A percentile compares a stretch with the other conserved stretches of the same genome.
phyloP scores from a whole-genome alignment of 2,797 vertebrate genomes.

The Helarctos malayanus region DNA sequence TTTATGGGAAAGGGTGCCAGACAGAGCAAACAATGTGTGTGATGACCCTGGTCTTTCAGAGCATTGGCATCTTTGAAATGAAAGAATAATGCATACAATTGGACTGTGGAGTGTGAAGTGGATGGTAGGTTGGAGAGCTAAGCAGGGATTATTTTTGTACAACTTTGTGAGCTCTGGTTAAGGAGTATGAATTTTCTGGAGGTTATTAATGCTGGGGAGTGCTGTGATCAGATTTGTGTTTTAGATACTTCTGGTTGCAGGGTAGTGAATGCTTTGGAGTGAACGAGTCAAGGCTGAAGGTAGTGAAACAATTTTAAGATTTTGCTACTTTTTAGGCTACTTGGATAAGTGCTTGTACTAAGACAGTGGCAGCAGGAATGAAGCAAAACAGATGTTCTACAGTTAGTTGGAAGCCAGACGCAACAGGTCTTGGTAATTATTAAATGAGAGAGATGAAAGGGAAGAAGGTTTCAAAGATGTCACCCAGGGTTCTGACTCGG shows the following conservation, averaged over 20 bases:
- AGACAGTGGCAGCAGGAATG: neutral
- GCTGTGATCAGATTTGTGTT: neutral
- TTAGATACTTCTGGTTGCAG: neutral
- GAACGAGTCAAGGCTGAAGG: neutral
- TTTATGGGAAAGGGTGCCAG: neutral
- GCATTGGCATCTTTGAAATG: neutral
- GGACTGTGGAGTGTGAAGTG: neutral
- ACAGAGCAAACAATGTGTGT: neutral
- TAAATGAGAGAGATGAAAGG: neutral
- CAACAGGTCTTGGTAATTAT: neutral
- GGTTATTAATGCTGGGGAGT: neutral
- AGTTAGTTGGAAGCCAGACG: neutral
- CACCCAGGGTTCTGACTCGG: neutral
- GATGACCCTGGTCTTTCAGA: neutral
- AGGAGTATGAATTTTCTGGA: neutral
- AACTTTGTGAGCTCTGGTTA: neutral
- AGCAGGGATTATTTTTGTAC: neutral
- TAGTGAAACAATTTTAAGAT: neutral
- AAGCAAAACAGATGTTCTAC: neutral
- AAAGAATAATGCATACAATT: neutral
- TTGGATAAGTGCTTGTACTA: neutral
- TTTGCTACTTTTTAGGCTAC: neutral
- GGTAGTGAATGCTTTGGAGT: neutral
- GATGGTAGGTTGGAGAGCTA: neutral
- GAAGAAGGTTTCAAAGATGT: neutral